Base-by-base conservation (phyloP, 2,888 invertebrate species). In the Micoletzkya japonica region DNA sequence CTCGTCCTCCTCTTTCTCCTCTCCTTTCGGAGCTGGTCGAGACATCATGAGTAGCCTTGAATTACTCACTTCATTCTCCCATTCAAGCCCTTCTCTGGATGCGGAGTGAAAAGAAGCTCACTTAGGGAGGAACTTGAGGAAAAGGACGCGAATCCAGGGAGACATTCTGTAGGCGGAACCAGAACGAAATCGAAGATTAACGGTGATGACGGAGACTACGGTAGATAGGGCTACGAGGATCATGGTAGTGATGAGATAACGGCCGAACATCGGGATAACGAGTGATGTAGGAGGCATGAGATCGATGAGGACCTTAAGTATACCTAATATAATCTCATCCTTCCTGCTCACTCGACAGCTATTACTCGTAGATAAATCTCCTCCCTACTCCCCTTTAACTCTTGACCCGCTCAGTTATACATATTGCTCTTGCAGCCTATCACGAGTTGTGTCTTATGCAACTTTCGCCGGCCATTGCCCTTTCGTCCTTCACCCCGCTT, bases 251-350 rank as follows among this genome's bases (percentile, higher is more conserved):
- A 85, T 80, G 34, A 85, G 73, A 73, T 85, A 85, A 49, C 83
- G 78, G n/a, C 82, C 85, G 69, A 85, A 85, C 84, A 85, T 83
- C n/a, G 85, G 86, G 58, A 86, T 81, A 17, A 86, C 85, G 37
- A 85, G 73, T n/a, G 81, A 81, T 37, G 85, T 85, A 0, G 85
- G 85, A 2, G 85, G 85, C 75, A 85, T 84, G 17, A 85, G 58
- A 52, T 85, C 83, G 63, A 84, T 84, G 30, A 85, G 64, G 20
- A 84, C 80, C 83, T 83, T 14, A 44, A 44, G 44, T 14, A 44
- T 14, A 44, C 44, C 10, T 44, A 44, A 20, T 14, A 44, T 10
- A 44, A 10, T 44, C 44, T 44, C 44, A 10, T 44, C 44, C 10
- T 44, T 44, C 44, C 20, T n/a, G n/a, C n/a, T n/a, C n/a, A n/a